Evolutionary conservation across 2,113 vertebrate genomes (phyloP).

Genomic region (Bos indicus): DNA sequence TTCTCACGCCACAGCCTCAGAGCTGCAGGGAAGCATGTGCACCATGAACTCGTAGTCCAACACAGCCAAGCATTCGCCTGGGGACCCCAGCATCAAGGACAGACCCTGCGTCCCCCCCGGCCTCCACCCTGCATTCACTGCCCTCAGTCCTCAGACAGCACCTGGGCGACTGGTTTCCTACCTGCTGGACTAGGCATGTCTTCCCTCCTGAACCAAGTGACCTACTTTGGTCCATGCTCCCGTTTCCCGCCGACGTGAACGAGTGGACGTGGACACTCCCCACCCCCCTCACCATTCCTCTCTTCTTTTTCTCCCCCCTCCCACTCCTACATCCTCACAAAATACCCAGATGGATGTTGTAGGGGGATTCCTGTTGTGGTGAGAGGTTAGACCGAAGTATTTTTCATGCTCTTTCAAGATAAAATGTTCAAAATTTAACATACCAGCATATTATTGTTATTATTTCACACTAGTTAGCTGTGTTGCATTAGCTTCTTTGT

Average conservation of each 20-base stretch:
- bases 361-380: neutral
- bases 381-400: neutral
- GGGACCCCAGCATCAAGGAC: neutral
- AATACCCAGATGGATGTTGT: neutral
- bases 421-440: neutral
- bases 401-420: neutral
- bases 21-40: neutral
- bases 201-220: neutral
- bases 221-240: neutral
- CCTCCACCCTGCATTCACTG: neutral
- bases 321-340: neutral
- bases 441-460: neutral
- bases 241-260: neutral
- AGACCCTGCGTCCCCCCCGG: neutral
- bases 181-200: neutral
- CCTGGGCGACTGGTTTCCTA: neutral
- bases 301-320: neutral
- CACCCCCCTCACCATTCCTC: neutral
- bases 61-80: rapidly evolving
- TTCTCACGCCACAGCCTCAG: neutral
- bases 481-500: neutral
- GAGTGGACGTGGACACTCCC: neutral
- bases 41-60: neutral
- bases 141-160: neutral
- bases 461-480: neutral